Conservation (phyloP, 2,113 vertebrate species). For the Prinia subflava region DNA sequence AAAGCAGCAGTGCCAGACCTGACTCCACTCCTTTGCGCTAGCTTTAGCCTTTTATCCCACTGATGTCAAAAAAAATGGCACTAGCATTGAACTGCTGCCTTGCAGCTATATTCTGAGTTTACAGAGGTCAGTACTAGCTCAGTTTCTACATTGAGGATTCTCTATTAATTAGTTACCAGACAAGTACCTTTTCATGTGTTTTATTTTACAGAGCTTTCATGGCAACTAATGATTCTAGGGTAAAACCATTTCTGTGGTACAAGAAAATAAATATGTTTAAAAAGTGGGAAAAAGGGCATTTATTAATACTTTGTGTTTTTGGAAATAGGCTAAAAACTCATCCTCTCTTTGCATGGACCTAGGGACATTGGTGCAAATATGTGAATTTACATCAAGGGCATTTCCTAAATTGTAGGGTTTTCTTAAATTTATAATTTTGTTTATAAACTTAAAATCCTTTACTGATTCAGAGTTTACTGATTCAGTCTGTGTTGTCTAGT, state of each 20-base stretch:
- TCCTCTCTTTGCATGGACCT: neutral
- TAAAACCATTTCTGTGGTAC: neutral
- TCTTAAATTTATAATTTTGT: neutral
- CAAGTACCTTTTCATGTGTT: neutral
- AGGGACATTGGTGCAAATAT: neutral
- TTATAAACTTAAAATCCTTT: neutral
- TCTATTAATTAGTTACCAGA: neutral
- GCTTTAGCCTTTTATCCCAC: neutral
- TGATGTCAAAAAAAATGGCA: neutral
- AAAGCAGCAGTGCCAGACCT: neutral
- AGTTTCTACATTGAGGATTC: neutral
- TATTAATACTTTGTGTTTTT: neutral
- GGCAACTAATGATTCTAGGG: neutral
- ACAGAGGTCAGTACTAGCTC: neutral
- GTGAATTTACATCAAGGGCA: neutral
- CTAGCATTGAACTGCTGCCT: neutral
- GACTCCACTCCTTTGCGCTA: neutral
- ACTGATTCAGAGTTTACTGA: neutral
- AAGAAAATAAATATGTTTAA: neutral
- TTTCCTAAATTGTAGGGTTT: neutral
- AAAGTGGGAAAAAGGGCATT: neutral
- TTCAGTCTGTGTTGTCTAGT: neutral
- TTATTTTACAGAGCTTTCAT: neutral
- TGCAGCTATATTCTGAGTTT: neutral
- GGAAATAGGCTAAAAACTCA: neutral